Evolutionary conservation across 2,888 invertebrate species (phyloP), one percentile per base, ranked within the genome.

Genomic region (Allygus modestus): DNA sequence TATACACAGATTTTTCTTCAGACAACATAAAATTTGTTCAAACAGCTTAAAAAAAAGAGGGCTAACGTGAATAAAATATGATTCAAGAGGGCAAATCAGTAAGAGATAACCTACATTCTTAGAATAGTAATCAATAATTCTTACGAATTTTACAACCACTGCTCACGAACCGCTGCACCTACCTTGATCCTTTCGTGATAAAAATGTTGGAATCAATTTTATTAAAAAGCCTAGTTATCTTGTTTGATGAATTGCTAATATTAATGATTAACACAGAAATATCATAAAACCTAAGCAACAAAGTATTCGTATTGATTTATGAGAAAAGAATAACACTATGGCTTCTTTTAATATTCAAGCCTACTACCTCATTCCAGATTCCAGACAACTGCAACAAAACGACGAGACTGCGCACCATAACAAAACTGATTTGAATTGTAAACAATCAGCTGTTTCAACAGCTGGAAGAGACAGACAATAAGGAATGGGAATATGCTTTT

Each of bases 161-260:
- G 5, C 58, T 58, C 1, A 58, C 17, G 4, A 58, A 46, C 37
- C 51, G 23, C 58, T 26, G 23, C 58, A 58, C 85, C 83, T 87
- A 87, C 87, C 87, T 87, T 77, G 87, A 87, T 85, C 87, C 87
- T 87, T 86, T 87, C 85, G 85, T 87, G 87, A 87, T 86, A 86
- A 87, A 73, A 73, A 73, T 73, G 37, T 41, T 73, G 73, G 73
- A 41, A 43, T 73, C 73, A 20, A 73, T 73, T 43, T 37, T 86
- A 83, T 86, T 84, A 85, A 86, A 85, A 85, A 87, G 85, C 84
- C 83, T 86, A 31, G 46, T 11, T 17, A 46, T 26, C 15, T 83
- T 58, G 54, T 31, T 58, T 23, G 51, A 23, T 23, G 81, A 58
- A 58, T 58, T 23, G 20, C 23, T 33, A 31, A 69, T 69, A 28